Conservation (phyloP, 2,797 vertebrate species). For the Brotula barbata region DNA sequence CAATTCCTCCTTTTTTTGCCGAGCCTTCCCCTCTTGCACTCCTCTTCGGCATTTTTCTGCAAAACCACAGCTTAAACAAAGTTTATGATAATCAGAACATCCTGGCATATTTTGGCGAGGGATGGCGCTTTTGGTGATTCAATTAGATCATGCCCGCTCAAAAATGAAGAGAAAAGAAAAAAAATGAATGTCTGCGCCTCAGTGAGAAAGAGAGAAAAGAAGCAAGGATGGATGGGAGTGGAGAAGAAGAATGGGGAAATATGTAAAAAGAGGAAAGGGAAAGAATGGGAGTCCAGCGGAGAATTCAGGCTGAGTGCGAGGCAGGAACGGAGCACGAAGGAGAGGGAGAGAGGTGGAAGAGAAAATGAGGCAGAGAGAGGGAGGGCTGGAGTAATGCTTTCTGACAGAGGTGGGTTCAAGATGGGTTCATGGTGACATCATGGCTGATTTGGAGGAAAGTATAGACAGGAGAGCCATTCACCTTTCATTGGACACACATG, state of each 20-base stretch:
- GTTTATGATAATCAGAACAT: slow-evolving; percentile 82
- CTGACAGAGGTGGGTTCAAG: slow-evolving; percentile 83
- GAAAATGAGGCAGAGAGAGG: slow-evolving; percentile 67
- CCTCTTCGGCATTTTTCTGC: slow-evolving; percentile 40
- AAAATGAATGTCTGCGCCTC: slow-evolving; percentile 17
- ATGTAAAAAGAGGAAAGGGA: slow-evolving; percentile 56
- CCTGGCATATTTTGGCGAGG: slow-evolving; percentile 79
- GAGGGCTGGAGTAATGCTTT: slow-evolving; percentile 75
- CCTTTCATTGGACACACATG: slow-evolving; percentile 83
- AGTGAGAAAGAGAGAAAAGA: slow-evolving; percentile 29
- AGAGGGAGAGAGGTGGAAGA: slow-evolving; percentile 73
- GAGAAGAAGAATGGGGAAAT: slow-evolving; percentile 66
- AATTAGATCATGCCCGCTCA: slow-evolving; percentile 62
- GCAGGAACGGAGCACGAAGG: slow-evolving; percentile 62
- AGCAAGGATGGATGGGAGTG: slow-evolving; percentile 38
- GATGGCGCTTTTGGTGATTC: slow-evolving; percentile 72
- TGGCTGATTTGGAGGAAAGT: slow-evolving; percentile 79
- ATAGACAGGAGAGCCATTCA: slow-evolving; percentile 82
- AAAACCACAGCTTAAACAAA: slow-evolving; percentile 80
- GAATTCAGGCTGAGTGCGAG: slow-evolving; percentile 60
- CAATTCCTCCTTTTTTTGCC: slow-evolving; percentile 54
- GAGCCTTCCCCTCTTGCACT: slow-evolving; percentile 51
- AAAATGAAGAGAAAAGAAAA: slow-evolving; percentile 28
- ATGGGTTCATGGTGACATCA: slow-evolving; percentile 86
- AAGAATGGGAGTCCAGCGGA: slow-evolving; percentile 69